These are phyloP conservation scores for Pollachius pollachius DNA, from an alignment of 2,113 vertebrate species.

Conservation along the genomic window DNA sequence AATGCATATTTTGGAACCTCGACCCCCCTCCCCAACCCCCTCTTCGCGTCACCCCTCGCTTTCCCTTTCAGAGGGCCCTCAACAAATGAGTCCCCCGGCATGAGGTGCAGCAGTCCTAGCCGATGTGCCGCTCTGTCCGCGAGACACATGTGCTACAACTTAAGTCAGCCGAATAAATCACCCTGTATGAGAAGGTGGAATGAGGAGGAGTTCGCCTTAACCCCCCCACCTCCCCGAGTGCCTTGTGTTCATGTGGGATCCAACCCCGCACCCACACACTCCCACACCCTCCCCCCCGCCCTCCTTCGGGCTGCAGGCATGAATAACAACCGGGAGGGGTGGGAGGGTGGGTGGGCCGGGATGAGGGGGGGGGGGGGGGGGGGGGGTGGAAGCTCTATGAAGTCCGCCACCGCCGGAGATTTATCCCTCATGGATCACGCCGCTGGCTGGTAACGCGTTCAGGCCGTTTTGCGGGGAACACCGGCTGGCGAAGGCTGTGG, in stretches of 20 bases:
- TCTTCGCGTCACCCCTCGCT: conserved; percentile 27
- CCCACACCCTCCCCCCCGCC: neutral
- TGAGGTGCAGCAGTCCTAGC: conserved; percentile 60
- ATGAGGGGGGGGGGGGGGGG: neutral
- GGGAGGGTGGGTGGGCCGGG: too few relatives aligned
- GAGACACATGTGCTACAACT: conserved; percentile 74
- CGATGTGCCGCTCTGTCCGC: conserved; percentile 61
- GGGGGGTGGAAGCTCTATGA: conserved; percentile 41
- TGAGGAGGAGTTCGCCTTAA: conserved; percentile 72
- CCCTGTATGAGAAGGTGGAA: conserved; percentile 59
- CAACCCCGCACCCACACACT: too few relatives aligned
- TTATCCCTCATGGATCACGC: conserved; percentile 55
- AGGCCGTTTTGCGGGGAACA: neutral
- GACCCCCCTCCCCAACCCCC: too few relatives aligned
- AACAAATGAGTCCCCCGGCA: conserved; percentile 64
- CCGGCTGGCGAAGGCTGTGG: too few relatives aligned
- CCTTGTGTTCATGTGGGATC: conserved; percentile 66
- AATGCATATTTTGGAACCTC: too few relatives aligned
- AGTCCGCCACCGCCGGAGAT: conserved; percentile 54
- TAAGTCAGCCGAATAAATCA: conserved; percentile 71
- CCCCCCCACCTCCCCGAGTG: conserved; percentile 57
- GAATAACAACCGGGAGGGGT: conserved; percentile 60
- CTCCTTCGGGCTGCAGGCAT: conserved; percentile 60
- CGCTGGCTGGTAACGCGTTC: conserved; percentile 65
- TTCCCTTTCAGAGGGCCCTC: conserved; percentile 46